These are phyloP conservation scores for Hypocryptadius cinnamomeus DNA, from an alignment of 2,113 vertebrate species.

Conservation along the genomic window DNA sequence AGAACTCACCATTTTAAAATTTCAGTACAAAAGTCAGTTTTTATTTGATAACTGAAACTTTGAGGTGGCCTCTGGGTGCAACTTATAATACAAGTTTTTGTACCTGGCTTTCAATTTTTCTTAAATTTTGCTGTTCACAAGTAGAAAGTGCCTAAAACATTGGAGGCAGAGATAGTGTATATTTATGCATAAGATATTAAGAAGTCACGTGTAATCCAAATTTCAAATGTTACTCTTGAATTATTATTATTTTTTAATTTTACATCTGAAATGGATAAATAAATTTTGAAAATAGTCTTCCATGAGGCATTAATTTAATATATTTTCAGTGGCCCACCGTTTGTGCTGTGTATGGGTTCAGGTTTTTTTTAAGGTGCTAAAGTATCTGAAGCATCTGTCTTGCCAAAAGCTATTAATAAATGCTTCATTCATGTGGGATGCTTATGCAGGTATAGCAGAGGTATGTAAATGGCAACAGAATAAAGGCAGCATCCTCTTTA, in stretches of 20 bases:
- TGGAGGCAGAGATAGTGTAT: not conserved
- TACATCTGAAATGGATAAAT: not conserved
- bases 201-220: not conserved
- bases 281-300: not conserved
- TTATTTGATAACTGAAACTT: not conserved
- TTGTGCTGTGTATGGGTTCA: accelerated
- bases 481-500: not conserved
- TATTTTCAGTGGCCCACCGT: accelerated
- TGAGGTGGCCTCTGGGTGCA: not conserved
- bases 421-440: not conserved
- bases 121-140: not conserved
- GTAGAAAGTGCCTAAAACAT: not conserved
- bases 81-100: not conserved
- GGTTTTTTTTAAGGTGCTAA: not conserved
- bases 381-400: not conserved
- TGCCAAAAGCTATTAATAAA: not conserved
- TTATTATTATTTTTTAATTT: not conserved
- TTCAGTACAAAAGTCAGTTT: not conserved
- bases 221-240: not conserved
- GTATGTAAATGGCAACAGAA: not conserved
- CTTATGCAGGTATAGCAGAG: not conserved
- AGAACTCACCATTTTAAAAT: not conserved
- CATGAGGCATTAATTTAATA: not conserved
- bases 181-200: not conserved
- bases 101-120: not conserved